phyloP scores from a whole-genome alignment of 2,888 invertebrate species.

The Cylindroiulus punctatus region DNA sequence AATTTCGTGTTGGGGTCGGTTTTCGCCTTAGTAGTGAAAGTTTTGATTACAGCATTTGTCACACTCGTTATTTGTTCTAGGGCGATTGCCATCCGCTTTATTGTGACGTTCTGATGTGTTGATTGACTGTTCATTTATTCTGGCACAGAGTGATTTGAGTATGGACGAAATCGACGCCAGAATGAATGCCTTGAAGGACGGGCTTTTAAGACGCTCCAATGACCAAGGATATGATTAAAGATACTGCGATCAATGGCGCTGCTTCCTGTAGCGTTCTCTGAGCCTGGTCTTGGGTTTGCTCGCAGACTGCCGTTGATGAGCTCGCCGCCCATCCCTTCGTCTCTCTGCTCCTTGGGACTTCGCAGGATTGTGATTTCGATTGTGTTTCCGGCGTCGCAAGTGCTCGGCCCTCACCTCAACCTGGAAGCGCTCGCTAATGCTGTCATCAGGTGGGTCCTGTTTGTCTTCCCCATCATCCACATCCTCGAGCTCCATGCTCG shows the following conservation, averaged over 20 bases:
- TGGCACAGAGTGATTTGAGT: slow-evolving; percentile 1
- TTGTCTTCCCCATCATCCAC: neutral
- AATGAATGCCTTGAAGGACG: neutral
- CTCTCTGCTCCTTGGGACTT: neutral
- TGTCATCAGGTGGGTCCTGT: slow-evolving; percentile 11
- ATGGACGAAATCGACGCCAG: slow-evolving; percentile 43
- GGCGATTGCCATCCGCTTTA: no score
- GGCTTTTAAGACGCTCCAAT: neutral
- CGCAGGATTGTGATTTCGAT: neutral
- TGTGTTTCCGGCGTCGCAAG: neutral
- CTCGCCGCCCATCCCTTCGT: neutral
- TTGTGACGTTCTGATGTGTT: neutral
- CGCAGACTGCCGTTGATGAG: neutral
- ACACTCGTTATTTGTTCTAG: neutral
- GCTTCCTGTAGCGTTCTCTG: neutral
- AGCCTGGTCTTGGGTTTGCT: neutral
- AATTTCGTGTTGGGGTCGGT: neutral
- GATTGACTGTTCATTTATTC: neutral
- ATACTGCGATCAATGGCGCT: neutral
- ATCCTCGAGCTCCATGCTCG: neutral
- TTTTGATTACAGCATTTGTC: neutral
- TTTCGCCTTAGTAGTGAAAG: neutral
- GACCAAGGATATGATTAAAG: neutral
- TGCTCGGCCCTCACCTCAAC: slow-evolving; percentile 36
- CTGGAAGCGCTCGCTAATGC: slow-evolving; percentile 31